Percentiles rank a stretch among this genome's conserved stretches.
Conservation (phyloP, 2,113 vertebrate genomes). For the Lepisosteus osseus region DNA sequence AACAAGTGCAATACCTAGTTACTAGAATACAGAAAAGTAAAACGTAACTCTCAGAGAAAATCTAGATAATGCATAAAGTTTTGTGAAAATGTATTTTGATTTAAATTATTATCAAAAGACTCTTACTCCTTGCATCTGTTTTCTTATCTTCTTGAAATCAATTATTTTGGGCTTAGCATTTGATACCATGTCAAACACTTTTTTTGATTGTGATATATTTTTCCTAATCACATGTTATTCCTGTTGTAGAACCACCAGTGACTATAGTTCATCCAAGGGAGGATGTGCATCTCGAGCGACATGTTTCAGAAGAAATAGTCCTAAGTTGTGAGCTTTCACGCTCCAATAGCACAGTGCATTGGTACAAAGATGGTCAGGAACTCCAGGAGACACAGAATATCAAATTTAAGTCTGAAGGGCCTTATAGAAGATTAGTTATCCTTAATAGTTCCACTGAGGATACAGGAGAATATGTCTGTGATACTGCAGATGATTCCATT, state of each 20-base stretch:
- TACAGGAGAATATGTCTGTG: constrained; percentile 85
- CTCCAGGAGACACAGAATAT: constrained; percentile 68
- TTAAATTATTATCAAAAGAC: no score
- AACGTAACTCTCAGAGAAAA: no score
- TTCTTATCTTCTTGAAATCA: no score
- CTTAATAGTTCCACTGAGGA: constrained; percentile 63
- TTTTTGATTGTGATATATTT: neutral
- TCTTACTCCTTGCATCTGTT: no score
- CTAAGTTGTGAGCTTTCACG: constrained; percentile 83
- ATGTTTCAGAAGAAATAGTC: constrained; percentile 73
- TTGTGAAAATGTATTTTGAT: no score
- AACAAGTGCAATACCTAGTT: no score
- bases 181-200: no score
- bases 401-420: constrained; percentile 74
- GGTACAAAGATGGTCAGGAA: constrained; percentile 87
- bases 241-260: constrained; percentile 74
- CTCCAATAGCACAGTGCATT: constrained; percentile 57
- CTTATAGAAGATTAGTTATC: constrained; percentile 70
- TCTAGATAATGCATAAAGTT: no score
- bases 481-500: constrained; percentile 80
- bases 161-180: no score
- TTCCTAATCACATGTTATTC: neutral
- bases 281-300: constrained; percentile 71
- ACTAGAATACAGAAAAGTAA: no score
- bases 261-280: constrained; percentile 77